Evolutionary conservation across 1,140 invertebrate genomes (phyloP), one percentile per base, ranked within the genome.

Genomic region (Drosophila pandora): DNA sequence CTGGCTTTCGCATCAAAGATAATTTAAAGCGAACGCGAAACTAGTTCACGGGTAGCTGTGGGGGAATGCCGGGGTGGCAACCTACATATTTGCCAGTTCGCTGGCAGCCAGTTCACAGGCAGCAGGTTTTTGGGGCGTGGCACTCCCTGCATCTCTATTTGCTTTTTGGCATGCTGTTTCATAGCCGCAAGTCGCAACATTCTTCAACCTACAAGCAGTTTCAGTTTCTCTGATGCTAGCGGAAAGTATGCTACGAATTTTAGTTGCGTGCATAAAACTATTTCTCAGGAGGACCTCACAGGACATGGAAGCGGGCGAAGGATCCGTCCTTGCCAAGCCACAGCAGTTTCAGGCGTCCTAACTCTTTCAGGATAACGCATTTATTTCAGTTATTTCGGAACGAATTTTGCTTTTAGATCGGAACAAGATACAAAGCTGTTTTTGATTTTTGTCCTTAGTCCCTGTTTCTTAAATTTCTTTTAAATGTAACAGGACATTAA

Each of bases 1-100:
- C 52, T 48, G 60, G 62, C 56, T 80, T 87, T 85, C 76, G 82
- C 83, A 82, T 87, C 82, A 85, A 85, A 88, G 74, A 88, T 85
- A 82, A 87, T 85, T 85, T 87, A 87, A 87, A 88, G 82, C 74
- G 70, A 61, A 73, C 69, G 65, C 70, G 64, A 85, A 85, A 85
- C 82, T 85, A 85, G 82, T 85, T 85, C 82, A 85, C 49, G 83
- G 78, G 79, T 81, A 74, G 64, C 62, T 52, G 53, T n/a, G 32
- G 50, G 47, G 43, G 53, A 23, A 28, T 17, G 41, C 5, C 58
- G 13, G 8, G 34, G 12, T 34, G 49, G 80, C 83, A 87, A 87
- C 82, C 82, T 87, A 87, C 78, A 87, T 87, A 87, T 79, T 82
- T 76, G 82, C 61, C 60, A 78, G 79, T 81, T 43, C 13, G 41